Base-by-base conservation (phyloP, 2,113 vertebrate genomes). In the Aviceda subcristata region DNA sequence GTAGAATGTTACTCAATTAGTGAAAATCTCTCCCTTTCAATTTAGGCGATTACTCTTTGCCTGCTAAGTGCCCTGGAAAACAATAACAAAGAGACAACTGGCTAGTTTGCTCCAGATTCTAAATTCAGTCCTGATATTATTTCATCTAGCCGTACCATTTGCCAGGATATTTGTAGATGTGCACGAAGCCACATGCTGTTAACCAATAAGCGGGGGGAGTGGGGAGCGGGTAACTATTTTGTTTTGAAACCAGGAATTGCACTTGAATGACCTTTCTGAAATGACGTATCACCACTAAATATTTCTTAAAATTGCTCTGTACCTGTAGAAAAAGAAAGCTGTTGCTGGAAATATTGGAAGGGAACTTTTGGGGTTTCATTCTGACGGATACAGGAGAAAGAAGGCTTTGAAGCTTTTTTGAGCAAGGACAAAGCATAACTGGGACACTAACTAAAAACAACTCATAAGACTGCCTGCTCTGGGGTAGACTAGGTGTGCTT, bases 291-390 rank as follows among this genome's bases (percentile, higher is more conserved):
- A 76, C 73, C 57, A 86, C 79, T 95, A 92, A 92, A 76, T 41
- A 53, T 32, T 90, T 94, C 94, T 79, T 73, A 79, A 79, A 96
- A 90, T 96, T 73, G n/a, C 56, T 96, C 89, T 73, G 81, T 92
- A 76, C 76, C 60, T 91, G 34, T 62, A 36, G 79, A 79, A 95
- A 71, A 62, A 93, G 72, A 90, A 92, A 94, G 38, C 30, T 71
- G 75, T 22, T 67, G 38, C 71, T 86, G 30, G 32, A 81, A 86
- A 75, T 85, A 74, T 6, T 50, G 53, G 68, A 90, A 88, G 63
- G 63, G 22, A 71, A 14, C 50, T 88, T 90, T 88, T 45, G 18
- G 85, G n/a, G 50, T 90, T 86, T 91, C n/a, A 30, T 91, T 90
- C 48, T 43, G 26, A 26, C 21, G 78, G 7, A 18, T 19, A 73